Evolutionary conservation across 2,888 invertebrate species (phyloP), one percentile per base, ranked within the genome.

Genomic region (Stratiomys singularior): DNA sequence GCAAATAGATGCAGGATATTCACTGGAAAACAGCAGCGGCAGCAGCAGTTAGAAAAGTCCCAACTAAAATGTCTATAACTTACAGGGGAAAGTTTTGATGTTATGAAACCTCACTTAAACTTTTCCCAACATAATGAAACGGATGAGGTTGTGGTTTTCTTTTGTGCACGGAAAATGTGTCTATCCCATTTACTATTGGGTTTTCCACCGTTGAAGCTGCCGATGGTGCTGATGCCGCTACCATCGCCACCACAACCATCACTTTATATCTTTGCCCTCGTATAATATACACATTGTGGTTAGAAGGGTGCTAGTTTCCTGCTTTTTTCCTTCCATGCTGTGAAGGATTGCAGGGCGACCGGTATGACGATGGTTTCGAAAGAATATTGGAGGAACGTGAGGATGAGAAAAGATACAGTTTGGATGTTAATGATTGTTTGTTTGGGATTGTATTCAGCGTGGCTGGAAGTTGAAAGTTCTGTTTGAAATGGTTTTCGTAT

Each of bases 71-170:
- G 15, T 47, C 47, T 46, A 23, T 18, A 69, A 69, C 69, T 69
- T 69, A 47, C 18, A 25, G 30, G n/a, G n/a, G 66, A 23, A 69
- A 46, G 69, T 46, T 69, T 46, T 18, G 47, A 69, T 47, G 30
- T 47, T 69, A 69, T 69, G 69, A 47, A 69, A 69, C 69, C 69
- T 23, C 69, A 46, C 5, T 69, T 25, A 30, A 46, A 30, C 69
- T 69, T 69, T 69, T 69, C 37, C 37, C 30, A 25, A 18, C 69
- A 46, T 69, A 47, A 69, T 69, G 30, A 47, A 69, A 69, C 27
- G 46, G 69, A 69, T 25, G 47, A 46, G 47, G 30, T 69, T 69
- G 69, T 47, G 69, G 69, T 69, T 69, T 69, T 69, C 69, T 69
- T 69, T 37, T 69, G 44, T 21, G 44, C 30, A 27, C 15, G 4